phyloP scores from a whole-genome alignment of 2,888 invertebrate genomes.

The Entomobrya proxima region DNA sequence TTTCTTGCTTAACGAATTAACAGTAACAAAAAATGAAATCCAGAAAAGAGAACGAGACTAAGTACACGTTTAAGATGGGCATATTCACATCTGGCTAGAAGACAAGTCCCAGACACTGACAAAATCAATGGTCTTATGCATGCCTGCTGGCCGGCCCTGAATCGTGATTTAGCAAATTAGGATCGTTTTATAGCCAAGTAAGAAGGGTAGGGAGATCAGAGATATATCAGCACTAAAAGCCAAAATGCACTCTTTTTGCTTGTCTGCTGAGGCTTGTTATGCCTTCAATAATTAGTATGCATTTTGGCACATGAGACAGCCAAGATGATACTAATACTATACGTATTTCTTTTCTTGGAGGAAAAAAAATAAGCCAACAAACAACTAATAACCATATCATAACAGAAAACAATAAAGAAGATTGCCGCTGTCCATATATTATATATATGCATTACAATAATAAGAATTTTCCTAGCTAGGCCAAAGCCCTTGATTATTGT shows the following conservation, averaged over 20 bases:
- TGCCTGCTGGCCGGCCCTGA: conserved; percentile 67
- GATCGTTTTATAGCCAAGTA: conserved; percentile 52
- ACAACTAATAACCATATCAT: neutral
- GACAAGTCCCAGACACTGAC: conserved; percentile 67
- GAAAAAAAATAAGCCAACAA: conserved; percentile 42
- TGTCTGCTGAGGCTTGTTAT: conserved; percentile 58
- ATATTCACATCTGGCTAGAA: conserved; percentile 30
- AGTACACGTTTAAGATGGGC: conserved; percentile 37
- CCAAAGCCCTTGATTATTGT: conserved; percentile 69
- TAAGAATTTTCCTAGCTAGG: conserved; percentile 48
- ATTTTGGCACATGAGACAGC: conserved; percentile 47
- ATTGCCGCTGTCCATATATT: too few relatives aligned
- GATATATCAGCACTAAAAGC: conserved; percentile 8
- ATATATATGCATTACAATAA: too few relatives aligned
- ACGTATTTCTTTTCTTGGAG: conserved; percentile 52
- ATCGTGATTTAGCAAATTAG: conserved; percentile 70
- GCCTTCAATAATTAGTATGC: conserved; percentile 68
- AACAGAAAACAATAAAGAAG: neutral
- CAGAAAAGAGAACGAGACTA: conserved; percentile 62
- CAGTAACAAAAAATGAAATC: conserved; percentile 53
- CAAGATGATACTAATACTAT: conserved; percentile 19
- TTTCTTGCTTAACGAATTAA: conserved; percentile 19
- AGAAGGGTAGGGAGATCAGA: conserved; percentile 46
- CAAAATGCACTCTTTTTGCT: conserved; percentile 45
- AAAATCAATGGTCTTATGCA: conserved; percentile 52